Percentiles rank a stretch among this genome's conserved stretches.
These are phyloP conservation scores for Vanessa atalanta DNA, from an alignment of 1,140 invertebrate genomes.

Conservation along the genomic window DNA sequence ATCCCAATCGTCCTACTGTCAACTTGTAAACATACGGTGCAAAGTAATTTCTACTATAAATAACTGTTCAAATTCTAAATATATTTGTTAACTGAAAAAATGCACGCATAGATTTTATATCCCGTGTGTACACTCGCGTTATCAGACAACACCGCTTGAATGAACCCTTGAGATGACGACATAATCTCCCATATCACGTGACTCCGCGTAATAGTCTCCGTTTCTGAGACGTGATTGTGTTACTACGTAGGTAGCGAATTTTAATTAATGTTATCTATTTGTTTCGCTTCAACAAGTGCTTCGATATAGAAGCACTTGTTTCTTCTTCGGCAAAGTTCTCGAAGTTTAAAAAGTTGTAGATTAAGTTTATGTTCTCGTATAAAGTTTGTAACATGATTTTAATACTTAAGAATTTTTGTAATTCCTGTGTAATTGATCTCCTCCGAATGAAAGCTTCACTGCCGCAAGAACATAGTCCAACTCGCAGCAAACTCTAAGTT, in stretches of 20 bases:
- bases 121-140: conserved; percentile 23
- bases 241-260: conserved; percentile 19
- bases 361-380: background rate
- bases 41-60: too few relatives aligned
- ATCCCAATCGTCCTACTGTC: too few relatives aligned
- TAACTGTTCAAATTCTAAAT: too few relatives aligned
- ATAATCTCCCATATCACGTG: conserved; percentile 33
- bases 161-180: conserved; percentile 39
- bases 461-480: too few relatives aligned
- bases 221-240: conserved; percentile 12
- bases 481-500: too few relatives aligned
- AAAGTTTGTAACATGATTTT: background rate
- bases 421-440: too few relatives aligned
- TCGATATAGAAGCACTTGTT: background rate
- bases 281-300: conserved; percentile 5
- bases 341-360: background rate
- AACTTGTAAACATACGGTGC: too few relatives aligned
- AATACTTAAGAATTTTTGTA: background rate
- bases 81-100: background rate
- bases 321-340: background rate
- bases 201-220: conserved; percentile 24
- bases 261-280: conserved; percentile 18
- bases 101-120: background rate
- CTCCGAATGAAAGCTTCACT: too few relatives aligned
- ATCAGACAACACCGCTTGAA: conserved; percentile 33